Conservation (phyloP, 92 coral and sea anemone genomes). For the Galaxea fascicularis region DNA sequence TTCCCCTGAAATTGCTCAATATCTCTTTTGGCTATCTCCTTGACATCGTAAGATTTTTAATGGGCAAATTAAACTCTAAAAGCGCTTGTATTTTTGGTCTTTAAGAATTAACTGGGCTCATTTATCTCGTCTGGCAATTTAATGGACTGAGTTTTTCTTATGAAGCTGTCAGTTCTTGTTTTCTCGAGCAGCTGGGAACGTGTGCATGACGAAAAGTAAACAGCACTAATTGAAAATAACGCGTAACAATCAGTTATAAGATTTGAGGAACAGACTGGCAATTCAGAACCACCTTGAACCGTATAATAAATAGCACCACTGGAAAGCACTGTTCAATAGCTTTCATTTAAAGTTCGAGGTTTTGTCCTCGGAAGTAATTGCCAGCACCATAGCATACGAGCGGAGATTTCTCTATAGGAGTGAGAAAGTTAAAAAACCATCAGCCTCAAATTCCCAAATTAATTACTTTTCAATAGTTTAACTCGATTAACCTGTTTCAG, state of each 20-base stretch:
- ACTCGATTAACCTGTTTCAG: slow-evolving; percentile 17
- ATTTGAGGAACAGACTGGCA: background rate
- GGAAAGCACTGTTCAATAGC: background rate
- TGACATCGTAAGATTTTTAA: background rate
- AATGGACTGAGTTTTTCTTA: no score
- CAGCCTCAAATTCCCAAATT: slow-evolving; percentile 5
- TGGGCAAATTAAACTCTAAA: background rate
- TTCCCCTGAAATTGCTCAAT: background rate
- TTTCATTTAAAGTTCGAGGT: background rate
- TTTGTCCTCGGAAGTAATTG: background rate
- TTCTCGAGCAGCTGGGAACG: no score
- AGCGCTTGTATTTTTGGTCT: background rate
- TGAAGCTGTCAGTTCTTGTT: no score
- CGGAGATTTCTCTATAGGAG: background rate
- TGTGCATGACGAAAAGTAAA: background rate
- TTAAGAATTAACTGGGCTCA: background rate
- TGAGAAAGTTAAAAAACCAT: background rate
- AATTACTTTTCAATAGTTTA: slow-evolving; percentile 20
- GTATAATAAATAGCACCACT: background rate
- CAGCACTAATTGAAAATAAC: background rate
- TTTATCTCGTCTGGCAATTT: no score
- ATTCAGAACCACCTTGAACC: background rate
- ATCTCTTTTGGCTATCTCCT: background rate
- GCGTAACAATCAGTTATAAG: background rate
- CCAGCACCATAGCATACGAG: background rate